Percentiles rank a stretch among this genome's conserved stretches.
These are phyloP conservation scores for Drosophila nr. fundita DNA, from an alignment of 2,888 invertebrate species.

Conservation along the genomic window DNA sequence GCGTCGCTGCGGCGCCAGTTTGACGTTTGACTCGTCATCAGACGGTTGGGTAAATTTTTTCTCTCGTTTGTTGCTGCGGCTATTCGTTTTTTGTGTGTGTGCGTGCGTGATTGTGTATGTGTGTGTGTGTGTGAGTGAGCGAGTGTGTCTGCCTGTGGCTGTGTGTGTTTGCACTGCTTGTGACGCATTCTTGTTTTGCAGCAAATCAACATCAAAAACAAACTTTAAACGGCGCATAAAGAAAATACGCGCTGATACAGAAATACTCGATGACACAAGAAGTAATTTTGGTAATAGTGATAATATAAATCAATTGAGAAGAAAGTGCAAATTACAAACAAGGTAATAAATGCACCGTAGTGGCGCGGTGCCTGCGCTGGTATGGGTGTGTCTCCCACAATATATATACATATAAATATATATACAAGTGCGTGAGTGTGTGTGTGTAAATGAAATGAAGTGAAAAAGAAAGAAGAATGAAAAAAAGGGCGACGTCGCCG, in stretches of 20 bases:
- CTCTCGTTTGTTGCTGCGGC: constrained; percentile 55
- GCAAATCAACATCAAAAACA: constrained; percentile 59
- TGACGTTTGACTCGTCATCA: constrained; percentile 75
- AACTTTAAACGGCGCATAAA: constrained; percentile 43
- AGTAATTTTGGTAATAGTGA: constrained; percentile 20
- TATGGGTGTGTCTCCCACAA: constrained; percentile 55
- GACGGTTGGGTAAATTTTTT: constrained; percentile 74
- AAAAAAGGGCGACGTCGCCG: constrained; percentile 74
- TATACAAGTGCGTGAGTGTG: constrained; percentile 18
- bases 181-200: constrained; percentile 78
- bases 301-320: constrained; percentile 33
- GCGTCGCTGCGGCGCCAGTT: constrained; percentile 74
- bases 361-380: constrained; percentile 33
- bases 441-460: constrained; percentile 52
- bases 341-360: constrained; percentile 49
- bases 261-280: constrained; percentile 27
- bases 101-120: constrained; percentile 22
- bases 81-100: constrained; percentile 43
- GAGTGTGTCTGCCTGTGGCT: constrained; percentile 1
- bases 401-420: neutral
- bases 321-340: constrained; percentile 45
- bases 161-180: constrained; percentile 53
- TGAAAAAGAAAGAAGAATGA: constrained; percentile 46
- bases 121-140: constrained; percentile 33
- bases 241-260: constrained; percentile 38